These are phyloP conservation scores for Eurystomus gularis DNA, from an alignment of 2,113 vertebrate genomes.

Conservation along the genomic window DNA sequence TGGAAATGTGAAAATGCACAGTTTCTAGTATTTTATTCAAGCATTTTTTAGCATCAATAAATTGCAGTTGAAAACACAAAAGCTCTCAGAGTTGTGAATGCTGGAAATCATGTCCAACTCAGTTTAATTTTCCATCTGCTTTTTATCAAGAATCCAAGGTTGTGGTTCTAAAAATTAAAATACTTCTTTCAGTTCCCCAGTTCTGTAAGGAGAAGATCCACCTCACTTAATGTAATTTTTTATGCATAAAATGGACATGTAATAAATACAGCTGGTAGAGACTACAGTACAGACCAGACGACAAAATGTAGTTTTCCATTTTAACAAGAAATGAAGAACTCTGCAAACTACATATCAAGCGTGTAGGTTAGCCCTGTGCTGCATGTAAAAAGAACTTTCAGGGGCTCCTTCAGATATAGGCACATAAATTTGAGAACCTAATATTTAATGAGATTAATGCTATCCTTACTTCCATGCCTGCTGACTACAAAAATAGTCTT, in stretches of 20 bases:
- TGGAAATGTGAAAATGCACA: neutral
- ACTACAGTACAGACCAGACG: neutral
- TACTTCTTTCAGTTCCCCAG: accelerated
- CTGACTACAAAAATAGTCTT: neutral
- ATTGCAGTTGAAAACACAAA: neutral
- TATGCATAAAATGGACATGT: neutral
- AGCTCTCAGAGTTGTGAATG: neutral
- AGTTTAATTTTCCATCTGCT: neutral
- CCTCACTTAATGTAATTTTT: neutral
- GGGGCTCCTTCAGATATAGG: neutral
- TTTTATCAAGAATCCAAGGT: neutral
- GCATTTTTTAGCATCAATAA: neutral
- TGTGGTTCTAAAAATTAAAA: neutral
- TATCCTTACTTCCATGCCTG: neutral
- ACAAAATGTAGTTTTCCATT: neutral
- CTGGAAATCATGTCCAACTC: neutral
- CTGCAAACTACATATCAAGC: accelerated
- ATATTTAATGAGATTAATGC: neutral
- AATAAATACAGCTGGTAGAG: neutral
- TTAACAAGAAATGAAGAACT: neutral
- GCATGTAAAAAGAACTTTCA: neutral
- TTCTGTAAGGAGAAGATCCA: neutral
- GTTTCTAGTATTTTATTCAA: neutral
- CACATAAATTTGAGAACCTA: neutral
- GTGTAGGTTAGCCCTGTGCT: neutral